phyloP scores from a whole-genome alignment of 2,888 invertebrate species.

The Monochamus alternatus region DNA sequence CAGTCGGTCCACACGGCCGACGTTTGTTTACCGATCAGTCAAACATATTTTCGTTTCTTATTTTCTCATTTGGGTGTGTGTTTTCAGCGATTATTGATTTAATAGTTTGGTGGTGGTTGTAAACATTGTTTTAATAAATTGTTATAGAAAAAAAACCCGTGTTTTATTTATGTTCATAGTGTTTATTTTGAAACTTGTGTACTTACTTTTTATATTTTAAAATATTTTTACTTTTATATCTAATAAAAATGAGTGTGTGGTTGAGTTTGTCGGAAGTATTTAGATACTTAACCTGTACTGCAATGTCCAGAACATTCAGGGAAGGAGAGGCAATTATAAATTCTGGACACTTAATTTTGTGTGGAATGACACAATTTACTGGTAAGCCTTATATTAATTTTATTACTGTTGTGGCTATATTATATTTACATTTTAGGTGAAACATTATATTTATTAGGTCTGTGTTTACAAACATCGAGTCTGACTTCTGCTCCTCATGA shows the following conservation, averaged over 20 bases:
- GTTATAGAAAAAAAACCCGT: neutral
- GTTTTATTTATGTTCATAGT: neutral
- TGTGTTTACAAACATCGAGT: slow-evolving; percentile 5
- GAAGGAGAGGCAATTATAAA: slow-evolving; percentile 2
- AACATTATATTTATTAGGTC: slow-evolving; percentile 2
- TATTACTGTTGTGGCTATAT: neutral
- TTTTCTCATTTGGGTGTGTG: too few relatives aligned
- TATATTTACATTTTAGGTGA: neutral
- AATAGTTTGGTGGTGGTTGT: neutral
- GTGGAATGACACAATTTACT: slow-evolving; percentile 1
- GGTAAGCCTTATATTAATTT: neutral
- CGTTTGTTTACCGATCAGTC: too few relatives aligned
- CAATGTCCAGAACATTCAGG: neutral
- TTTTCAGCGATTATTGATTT: too few relatives aligned
- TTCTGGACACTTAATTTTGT: slow-evolving; percentile 12
- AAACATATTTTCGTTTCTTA: too few relatives aligned
- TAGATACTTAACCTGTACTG: neutral
- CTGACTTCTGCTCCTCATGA: slow-evolving; percentile 2
- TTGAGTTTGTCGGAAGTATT: slow-evolving; percentile 3
- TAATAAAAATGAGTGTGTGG: slow-evolving; percentile 6
- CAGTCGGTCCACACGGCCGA: too few relatives aligned
- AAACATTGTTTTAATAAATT: neutral
- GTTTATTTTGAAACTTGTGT: neutral
- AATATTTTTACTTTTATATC: neutral
- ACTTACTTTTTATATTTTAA: neutral